phyloP scores from a whole-genome alignment of 2,113 vertebrate genomes.

The Neodontobutis hainanensis region DNA sequence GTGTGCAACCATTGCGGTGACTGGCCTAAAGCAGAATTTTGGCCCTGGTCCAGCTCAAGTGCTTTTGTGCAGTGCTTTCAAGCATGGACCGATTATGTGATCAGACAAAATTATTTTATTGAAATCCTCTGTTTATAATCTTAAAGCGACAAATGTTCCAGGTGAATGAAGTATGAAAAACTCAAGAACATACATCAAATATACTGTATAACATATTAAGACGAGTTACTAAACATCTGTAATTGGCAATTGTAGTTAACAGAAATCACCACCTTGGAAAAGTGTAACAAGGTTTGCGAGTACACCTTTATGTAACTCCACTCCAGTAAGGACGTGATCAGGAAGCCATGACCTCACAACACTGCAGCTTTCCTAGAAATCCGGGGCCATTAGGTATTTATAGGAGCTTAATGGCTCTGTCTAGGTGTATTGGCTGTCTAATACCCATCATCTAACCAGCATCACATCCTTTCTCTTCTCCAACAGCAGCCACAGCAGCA shows the following conservation, averaged over 20 bases:
- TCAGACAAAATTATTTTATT: no score
- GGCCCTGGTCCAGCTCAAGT: no score
- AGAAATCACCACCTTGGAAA: constrained; percentile 14
- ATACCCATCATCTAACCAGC: constrained; percentile 43
- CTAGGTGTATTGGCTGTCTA: constrained; percentile 48
- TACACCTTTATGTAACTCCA: constrained; percentile 27
- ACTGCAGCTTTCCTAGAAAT: constrained; percentile 72
- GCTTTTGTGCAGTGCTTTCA: no score
- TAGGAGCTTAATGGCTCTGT: constrained; percentile 64
- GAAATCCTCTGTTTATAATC: no score
- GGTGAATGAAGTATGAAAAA: no score
- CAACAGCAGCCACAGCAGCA: constrained; percentile 22
- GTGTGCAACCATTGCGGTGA: no score
- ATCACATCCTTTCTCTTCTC: constrained; percentile 41
- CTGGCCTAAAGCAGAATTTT: no score
- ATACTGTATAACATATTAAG: background rate
- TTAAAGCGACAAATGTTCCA: no score
- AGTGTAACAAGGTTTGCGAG: constrained; percentile 41
- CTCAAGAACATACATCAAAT: no score
- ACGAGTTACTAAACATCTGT: background rate
- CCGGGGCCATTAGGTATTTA: constrained; percentile 72
- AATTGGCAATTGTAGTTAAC: background rate
- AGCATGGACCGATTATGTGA: no score
- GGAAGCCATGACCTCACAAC: constrained; percentile 49
- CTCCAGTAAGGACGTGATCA: constrained; percentile 62